Evolutionary conservation across 37 sponge, comb jelly and placozoan genomes (phyloP).

Genomic region (Hormiphora californensis): DNA sequence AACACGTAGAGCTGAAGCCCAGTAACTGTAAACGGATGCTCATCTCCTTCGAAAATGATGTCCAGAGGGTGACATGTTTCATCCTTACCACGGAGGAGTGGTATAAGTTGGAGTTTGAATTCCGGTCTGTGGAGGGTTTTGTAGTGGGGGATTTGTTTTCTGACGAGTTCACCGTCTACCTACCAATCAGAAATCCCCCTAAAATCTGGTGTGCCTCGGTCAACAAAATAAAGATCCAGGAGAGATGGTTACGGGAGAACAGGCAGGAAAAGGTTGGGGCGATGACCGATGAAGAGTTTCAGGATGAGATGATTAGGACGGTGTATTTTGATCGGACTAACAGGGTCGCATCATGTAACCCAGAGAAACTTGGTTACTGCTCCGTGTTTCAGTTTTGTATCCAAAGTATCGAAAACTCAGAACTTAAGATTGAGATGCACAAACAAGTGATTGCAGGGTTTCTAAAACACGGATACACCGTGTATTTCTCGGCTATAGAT

Average conservation of each 20-base stretch:
- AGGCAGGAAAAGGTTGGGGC: neutral
- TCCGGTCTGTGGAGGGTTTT: constrained; percentile 33
- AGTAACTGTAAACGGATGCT: neutral
- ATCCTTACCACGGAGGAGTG: constrained; percentile 27
- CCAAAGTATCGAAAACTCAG: neutral
- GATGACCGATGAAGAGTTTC: neutral
- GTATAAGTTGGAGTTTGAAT: constrained; percentile 38
- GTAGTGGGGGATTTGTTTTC: constrained; percentile 19
- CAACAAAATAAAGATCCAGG: neutral
- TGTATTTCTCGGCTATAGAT: neutral
- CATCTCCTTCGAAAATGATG: constrained; percentile 17
- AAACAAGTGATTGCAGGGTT: constrained; percentile 37
- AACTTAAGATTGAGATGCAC: neutral
- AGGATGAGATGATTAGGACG: neutral
- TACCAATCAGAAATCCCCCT: constrained; percentile 28
- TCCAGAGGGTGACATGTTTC: constrained; percentile 31
- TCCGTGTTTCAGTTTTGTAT: constrained; percentile 51
- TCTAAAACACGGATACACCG: constrained; percentile 23
- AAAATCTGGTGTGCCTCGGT: constrained; percentile 20
- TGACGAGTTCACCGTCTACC: constrained; percentile 26
- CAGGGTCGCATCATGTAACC: constrained; percentile 8
- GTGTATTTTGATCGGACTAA: constrained; percentile 3
- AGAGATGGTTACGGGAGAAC: neutral
- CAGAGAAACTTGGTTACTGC: constrained; percentile 20
- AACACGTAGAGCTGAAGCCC: constrained; percentile 23